A percentile compares a stretch with the other conserved stretches of the same genome.
phyloP scores from a whole-genome alignment of 2,797 vertebrate genomes.

The Taeniopygia guttata region DNA sequence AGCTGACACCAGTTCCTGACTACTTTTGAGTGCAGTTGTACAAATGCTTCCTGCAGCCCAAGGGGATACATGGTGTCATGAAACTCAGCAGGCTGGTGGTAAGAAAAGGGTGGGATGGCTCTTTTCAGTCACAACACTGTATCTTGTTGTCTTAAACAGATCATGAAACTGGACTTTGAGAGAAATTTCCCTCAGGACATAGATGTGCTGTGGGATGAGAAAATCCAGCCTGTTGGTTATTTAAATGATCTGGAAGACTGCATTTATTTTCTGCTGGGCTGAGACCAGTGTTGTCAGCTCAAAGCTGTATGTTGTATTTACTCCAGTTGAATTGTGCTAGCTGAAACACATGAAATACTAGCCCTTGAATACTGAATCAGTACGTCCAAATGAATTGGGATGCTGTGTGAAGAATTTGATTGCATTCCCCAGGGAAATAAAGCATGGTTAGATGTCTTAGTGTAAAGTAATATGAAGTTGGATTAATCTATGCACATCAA shows the following conservation, averaged over 20 bases:
- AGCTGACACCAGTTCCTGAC: not conserved
- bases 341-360: not conserved
- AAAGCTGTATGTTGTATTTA: not conserved
- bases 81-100: not conserved
- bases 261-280: not conserved
- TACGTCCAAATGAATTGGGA: accelerated
- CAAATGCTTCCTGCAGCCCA: not conserved
- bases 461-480: not conserved
- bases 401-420: not conserved
- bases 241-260: not conserved
- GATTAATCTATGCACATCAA: not conserved
- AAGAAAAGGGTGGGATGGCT: not conserved
- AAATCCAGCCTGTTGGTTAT: not conserved
- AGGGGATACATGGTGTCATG: not conserved
- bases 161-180: not conserved
- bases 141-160: not conserved
- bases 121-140: not conserved
- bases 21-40: not conserved
- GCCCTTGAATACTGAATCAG: not conserved
- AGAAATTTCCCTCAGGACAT: not conserved
- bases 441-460: not conserved
- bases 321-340: not conserved
- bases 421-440: not conserved
- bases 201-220: not conserved
- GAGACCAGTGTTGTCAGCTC: not conserved